Percentiles rank a stretch among this genome's conserved stretches.
Conservation (phyloP, 2,888 invertebrate species). For the Sinelater perroti region DNA sequence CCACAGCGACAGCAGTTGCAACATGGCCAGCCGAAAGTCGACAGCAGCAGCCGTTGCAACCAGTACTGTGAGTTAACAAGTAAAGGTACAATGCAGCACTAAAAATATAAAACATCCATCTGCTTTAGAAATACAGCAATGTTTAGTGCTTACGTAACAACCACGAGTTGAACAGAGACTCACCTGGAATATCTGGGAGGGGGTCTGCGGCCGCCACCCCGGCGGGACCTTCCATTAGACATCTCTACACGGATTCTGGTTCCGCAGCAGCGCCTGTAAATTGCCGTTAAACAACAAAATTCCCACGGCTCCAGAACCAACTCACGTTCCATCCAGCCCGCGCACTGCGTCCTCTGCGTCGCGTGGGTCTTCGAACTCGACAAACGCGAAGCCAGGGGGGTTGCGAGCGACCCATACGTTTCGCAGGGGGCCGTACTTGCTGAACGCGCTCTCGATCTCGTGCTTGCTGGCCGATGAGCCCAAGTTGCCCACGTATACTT, state of each 20-base stretch:
- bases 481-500: slow-evolving; percentile 92
- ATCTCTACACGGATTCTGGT: slow-evolving; percentile 91
- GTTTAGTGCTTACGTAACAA: neutral
- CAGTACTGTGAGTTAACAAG: slow-evolving; percentile 28
- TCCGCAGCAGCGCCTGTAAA: slow-evolving; percentile 82
- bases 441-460: slow-evolving; percentile 87
- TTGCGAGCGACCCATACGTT: slow-evolving; percentile 96
- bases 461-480: slow-evolving; percentile 91
- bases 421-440: slow-evolving; percentile 86
- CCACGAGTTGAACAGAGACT: slow-evolving; percentile 16
- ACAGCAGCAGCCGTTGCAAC: neutral
- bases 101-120: slow-evolving; percentile 4
- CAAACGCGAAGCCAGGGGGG: slow-evolving; percentile 92
- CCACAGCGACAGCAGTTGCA: slow-evolving; percentile 16
- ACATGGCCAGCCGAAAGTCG: neutral
- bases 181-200: slow-evolving; percentile 59
- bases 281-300: neutral
- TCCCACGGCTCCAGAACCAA: no score
- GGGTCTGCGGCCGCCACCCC: slow-evolving; percentile 58
- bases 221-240: slow-evolving; percentile 85
- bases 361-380: slow-evolving; percentile 87
- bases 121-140: slow-evolving; percentile 3
- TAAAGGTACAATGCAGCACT: slow-evolving; percentile 7
- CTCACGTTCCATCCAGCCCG: slow-evolving; percentile 85
- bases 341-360: slow-evolving; percentile 89